phyloP scores from a whole-genome alignment of 2,888 invertebrate genomes.

The Lasioglossum figueresi region DNA sequence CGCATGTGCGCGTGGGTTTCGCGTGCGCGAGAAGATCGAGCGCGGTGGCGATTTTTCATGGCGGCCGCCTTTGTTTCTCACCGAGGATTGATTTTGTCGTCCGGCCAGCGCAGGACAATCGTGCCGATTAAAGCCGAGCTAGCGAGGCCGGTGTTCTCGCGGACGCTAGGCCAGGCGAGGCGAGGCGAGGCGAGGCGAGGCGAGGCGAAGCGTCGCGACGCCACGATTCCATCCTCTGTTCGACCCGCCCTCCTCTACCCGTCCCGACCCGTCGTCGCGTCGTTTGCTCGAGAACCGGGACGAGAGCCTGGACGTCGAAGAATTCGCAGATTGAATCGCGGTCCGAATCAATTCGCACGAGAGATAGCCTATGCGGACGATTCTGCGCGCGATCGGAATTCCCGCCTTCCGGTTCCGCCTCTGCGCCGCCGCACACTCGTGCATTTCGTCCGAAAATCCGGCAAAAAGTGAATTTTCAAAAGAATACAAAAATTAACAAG shows the following conservation, averaged over 20 bases:
- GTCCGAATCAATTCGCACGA: slow-evolving; percentile 43
- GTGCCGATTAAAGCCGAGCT: slow-evolving; percentile 31
- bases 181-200: background rate
- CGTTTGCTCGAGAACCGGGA: slow-evolving; percentile 26
- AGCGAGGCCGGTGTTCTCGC: background rate
- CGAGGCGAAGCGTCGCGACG: slow-evolving; percentile 6
- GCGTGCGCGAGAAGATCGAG: slow-evolving; percentile 62
- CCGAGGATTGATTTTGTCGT: slow-evolving; percentile 74
- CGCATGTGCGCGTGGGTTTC: slow-evolving; percentile 37
- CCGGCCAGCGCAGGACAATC: slow-evolving; percentile 28
- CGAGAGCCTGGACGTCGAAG: slow-evolving; percentile 52
- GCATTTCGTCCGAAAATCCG: background rate
- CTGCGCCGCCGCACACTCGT: background rate
- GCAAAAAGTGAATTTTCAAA: background rate
- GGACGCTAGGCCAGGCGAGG: background rate
- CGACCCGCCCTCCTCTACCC: background rate
- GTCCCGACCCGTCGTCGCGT: background rate
- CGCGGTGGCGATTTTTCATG: slow-evolving; percentile 67
- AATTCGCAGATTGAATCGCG: slow-evolving; percentile 79
- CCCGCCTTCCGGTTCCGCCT: slow-evolving; percentile 30
- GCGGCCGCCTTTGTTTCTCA: slow-evolving; percentile 59
- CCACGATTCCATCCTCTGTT: slow-evolving; percentile 1
- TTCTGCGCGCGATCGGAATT: slow-evolving; percentile 69
- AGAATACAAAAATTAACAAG: too few species aligned
- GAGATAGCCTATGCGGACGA: slow-evolving; percentile 32